Percentiles rank a stretch among this genome's conserved stretches.
Conservation (phyloP, 2,113 vertebrate species). For the Apteryx owenii region DNA sequence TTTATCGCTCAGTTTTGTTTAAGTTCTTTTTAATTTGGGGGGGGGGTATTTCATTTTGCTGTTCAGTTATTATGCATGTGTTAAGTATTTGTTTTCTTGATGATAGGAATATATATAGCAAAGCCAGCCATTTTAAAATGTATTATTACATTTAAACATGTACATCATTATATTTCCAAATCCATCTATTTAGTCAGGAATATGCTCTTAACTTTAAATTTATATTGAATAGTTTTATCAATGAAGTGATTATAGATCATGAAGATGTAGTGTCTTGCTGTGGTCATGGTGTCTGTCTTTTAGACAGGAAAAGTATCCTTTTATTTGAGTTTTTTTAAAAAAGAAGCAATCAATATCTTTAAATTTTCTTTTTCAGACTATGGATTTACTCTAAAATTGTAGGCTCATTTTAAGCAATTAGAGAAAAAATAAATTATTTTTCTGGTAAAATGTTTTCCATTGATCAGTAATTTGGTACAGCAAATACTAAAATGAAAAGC, state of each 20-base stretch:
- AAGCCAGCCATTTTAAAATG: neutral
- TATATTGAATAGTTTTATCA: neutral
- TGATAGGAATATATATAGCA: neutral
- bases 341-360: slow-evolving; percentile 39
- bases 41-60: neutral
- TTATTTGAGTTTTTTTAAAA: slow-evolving; percentile 23
- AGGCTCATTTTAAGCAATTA: slow-evolving; percentile 48
- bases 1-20: neutral
- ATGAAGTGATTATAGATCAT: neutral
- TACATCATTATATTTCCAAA: neutral
- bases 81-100: neutral
- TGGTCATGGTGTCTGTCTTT: slow-evolving; percentile 7
- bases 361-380: slow-evolving; percentile 46
- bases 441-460: slow-evolving; percentile 43
- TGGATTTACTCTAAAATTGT: slow-evolving; percentile 51
- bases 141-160: neutral
- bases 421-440: slow-evolving; percentile 31
- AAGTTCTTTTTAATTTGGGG: neutral
- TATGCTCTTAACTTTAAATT: slow-evolving; percentile 20
- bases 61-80: neutral
- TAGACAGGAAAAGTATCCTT: slow-evolving; percentile 28
- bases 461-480: slow-evolving; percentile 43
- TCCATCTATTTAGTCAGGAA: neutral
- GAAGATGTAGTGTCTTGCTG: neutral
- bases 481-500: neutral